Conservation (phyloP, 2,797 vertebrate genomes). For the Sciurus vulgaris region DNA sequence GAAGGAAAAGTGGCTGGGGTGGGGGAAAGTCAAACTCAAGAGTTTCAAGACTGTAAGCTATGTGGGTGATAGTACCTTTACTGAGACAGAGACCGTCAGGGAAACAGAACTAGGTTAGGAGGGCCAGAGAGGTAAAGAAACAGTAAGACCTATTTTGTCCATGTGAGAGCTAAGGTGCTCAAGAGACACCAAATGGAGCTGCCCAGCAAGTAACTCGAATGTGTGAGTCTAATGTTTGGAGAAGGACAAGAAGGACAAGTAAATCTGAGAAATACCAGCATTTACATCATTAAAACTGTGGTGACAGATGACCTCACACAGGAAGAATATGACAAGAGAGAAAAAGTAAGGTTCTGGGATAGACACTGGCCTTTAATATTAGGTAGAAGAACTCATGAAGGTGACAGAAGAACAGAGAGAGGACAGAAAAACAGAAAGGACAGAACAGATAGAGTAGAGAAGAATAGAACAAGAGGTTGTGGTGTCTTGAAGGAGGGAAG, state of each 20-base stretch:
- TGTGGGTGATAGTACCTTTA: not conserved
- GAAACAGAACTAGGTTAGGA: not conserved
- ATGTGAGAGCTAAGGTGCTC: not conserved
- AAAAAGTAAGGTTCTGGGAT: not conserved
- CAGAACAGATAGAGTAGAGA: not conserved
- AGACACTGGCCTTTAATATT: not conserved
- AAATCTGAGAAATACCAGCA: slow-evolving; percentile 2
- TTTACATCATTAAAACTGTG: not conserved
- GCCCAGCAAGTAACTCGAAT: not conserved
- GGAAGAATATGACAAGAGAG: not conserved
- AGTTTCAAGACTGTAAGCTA: not conserved
- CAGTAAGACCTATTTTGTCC: not conserved
- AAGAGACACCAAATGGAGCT: not conserved
- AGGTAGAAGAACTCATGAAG: not conserved
- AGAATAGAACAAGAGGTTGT: not conserved
- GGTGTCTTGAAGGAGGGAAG: not conserved
- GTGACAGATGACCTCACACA: not conserved
- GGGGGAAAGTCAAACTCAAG: not conserved
- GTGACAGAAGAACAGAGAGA: not conserved
- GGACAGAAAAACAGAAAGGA: too few species aligned
- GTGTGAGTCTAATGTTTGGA: not conserved
- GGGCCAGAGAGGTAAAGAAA: not conserved
- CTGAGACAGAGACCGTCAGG: not conserved
- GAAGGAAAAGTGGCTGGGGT: not conserved
- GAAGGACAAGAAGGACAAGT: not conserved